Evolutionary conservation across 2,888 invertebrate genomes (phyloP), one percentile per base, ranked within the genome.

Genomic region (Dryococelus australis): DNA sequence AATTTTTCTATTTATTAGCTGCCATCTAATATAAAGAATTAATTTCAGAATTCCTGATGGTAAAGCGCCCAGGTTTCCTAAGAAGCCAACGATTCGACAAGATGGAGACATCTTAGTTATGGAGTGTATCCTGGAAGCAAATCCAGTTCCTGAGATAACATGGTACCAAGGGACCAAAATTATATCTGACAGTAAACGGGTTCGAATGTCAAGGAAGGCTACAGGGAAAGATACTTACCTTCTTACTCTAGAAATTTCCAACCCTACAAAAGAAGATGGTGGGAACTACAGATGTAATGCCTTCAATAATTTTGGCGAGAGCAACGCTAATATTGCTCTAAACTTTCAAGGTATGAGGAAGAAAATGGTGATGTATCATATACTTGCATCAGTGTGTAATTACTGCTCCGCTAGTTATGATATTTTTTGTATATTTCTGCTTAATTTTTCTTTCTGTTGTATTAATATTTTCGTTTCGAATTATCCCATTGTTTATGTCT

Each of bases 271-370:
- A 92, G 97, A 97, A 92, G 99, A 99, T 93, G 99, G 99, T 91
- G 99, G 99, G 91, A 98, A 98, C 93, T 99, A 99, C 95, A 96
- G 99, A 92, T 99, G 99, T 95, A 99, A 99, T 93, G 99, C 99
- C 91, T 97, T 98, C 94, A 99, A 99, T 95, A 96, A 97, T 93
- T 97, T 96, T 93, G 99, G 99, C 93, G 99, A 99, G 95, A 99
- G 99, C 94, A 99, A 99, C 95, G 99, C 99, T 91, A 99, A 99
- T 94, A 99, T 99, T 94, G 98, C 99, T 92, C 97, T 99, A 92
- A 99, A 99, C 94, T 98, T 99, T 95, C 98, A 98, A 97, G 98
- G 98, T 98, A 96, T 95, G 94, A 91, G 13, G 83, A 28, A 83
- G 83, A 24, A 83, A 83, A 20, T 24, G 83, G 83, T 83, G n/a